Percentiles rank a stretch among this genome's conserved stretches.
Evolutionary conservation across 1,140 invertebrate species (phyloP).

Genomic region (Heliconius hewitsoni): DNA sequence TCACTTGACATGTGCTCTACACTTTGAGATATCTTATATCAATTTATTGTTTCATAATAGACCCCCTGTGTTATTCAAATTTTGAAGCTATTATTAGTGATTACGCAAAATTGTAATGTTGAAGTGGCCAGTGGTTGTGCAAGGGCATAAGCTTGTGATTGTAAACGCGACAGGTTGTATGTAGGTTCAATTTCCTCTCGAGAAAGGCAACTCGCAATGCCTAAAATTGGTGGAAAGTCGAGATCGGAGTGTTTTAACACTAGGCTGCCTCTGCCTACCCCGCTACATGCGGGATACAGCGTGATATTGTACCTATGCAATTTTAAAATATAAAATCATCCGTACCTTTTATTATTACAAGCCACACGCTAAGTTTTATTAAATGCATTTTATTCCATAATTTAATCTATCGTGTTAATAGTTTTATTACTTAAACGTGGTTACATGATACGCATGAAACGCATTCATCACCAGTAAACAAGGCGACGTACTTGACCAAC

Average conservation of each 20-base stretch:
- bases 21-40: conserved; percentile 63
- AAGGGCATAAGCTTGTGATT: no score
- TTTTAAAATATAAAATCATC: no score
- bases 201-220: no score
- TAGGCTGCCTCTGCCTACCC: no score
- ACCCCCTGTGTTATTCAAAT: conserved; percentile 52
- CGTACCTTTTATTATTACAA: not conserved
- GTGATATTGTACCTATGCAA: no score
- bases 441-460: conserved; percentile 34
- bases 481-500: conserved; percentile 71
- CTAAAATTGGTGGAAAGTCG: no score
- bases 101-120: conserved; percentile 16
- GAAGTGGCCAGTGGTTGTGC: not conserved
- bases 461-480: conserved; percentile 64
- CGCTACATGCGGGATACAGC: no score
- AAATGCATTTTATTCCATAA: not conserved
- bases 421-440: conserved; percentile 1
- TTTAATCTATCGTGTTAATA: not conserved
- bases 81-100: conserved; percentile 17
- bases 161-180: no score
- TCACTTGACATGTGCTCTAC: conserved; percentile 73
- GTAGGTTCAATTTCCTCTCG: no score
- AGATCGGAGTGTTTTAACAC: no score
- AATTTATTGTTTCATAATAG: conserved; percentile 78
- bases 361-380: not conserved